Evolutionary conservation across 2,797 vertebrate genomes (phyloP), one percentile per base, ranked within the genome.

Genomic region (Enteromius unitaeniatus): DNA sequence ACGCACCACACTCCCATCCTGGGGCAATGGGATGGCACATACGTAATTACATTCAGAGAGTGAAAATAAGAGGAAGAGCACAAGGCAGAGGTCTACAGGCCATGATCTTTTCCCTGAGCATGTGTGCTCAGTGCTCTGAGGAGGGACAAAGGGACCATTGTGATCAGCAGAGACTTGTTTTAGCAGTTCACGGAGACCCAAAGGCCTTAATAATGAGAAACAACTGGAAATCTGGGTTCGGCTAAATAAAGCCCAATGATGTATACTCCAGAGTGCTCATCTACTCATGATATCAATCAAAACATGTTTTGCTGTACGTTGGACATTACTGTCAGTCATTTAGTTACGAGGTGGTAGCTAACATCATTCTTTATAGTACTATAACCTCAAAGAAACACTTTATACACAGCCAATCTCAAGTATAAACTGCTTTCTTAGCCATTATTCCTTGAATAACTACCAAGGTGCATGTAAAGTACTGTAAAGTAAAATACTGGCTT

Each of bases 11-110:
- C 91, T 90, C 90, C 87, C 69, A 15, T 73, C 69, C 60, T n/a
- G 58, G 84, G 85, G 89, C 92, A 89, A 83, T 83, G 88, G 84
- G 87, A 91, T 47, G 74, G 78, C 73, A 90, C 89, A 84, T 86
- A 91, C 86, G 94, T 95, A 95, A 95, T 95, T 95, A 95, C 92
- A 87, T 72, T 86, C 78, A 88, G 81, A 82, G 51, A 80, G 34
- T 31, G 74, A 79, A 77, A 84, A 58, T 67, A 55, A 82, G 58
- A 81, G 42, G 79, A 84, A 31, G 79, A 87, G 86, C 87, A 81
- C 86, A 75, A 37, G 79, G 87, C 83, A 82, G 78, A 86, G 84
- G 81, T 85, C 82, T 75, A 85, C 86, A 86, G 89, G 89, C 69
- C 11, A 47, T 67, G 79, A 81, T 86, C 86, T 84, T 87, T 77